phyloP scores from a whole-genome alignment of 2,888 invertebrate genomes.

The Agrilus cyanescens region DNA sequence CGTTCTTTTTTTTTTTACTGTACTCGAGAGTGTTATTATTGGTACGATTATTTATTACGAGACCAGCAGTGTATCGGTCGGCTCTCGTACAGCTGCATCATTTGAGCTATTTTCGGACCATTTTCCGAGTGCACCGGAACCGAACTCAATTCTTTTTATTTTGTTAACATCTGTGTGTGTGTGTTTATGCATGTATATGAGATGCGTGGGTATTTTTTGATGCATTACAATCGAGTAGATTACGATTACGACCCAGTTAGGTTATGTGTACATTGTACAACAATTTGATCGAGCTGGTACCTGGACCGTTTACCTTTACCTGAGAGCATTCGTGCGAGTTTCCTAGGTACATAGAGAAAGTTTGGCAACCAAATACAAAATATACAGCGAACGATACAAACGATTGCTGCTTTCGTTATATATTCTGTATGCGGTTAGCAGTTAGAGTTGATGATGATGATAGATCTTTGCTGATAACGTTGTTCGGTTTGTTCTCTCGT shows the following conservation, averaged over 20 bases:
- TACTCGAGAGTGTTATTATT: too few species aligned
- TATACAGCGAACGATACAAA: too few species aligned
- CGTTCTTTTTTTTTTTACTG: too few species aligned
- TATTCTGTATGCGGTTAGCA: neutral
- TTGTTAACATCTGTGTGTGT: conserved; percentile 27
- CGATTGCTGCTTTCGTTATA: too few species aligned
- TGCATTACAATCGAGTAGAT: conserved; percentile 25
- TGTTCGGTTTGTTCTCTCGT: conserved; percentile 23
- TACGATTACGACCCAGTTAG: conserved; percentile 26
- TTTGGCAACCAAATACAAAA: conserved; percentile 27
- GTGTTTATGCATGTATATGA: conserved; percentile 17
- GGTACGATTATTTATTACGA: conserved; percentile 10
- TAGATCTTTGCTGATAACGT: conserved; percentile 28
- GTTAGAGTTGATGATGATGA: conserved; percentile 22
- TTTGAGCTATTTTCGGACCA: conserved; percentile 22
- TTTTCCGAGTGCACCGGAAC: conserved; percentile 27
- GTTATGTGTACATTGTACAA: conserved; percentile 16
- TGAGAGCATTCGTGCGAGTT: conserved; percentile 12
- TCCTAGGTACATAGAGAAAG: conserved; percentile 29
- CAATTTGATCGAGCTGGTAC: conserved; percentile 6
- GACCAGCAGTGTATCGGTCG: conserved; percentile 3
- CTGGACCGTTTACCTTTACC: conserved; percentile 13
- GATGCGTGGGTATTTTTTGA: conserved; percentile 8
- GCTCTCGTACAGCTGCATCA: conserved; percentile 22
- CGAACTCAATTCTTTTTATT: conserved; percentile 29